A percentile compares a stretch with the other conserved stretches of the same genome.
Evolutionary conservation across 2,797 vertebrate genomes (phyloP).

Genomic region (Notamacropus eugenii): DNA sequence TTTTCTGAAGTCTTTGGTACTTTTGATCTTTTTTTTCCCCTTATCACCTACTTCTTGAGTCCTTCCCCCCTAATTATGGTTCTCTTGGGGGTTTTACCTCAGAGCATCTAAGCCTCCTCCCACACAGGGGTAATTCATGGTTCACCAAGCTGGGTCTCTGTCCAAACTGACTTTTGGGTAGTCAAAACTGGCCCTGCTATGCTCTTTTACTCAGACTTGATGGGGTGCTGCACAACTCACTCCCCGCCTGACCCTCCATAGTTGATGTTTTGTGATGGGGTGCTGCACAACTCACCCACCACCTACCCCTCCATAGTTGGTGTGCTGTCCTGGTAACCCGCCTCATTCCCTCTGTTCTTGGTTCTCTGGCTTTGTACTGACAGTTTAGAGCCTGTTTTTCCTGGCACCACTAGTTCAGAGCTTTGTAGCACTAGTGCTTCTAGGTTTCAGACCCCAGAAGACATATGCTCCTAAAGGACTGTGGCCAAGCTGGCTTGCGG

Average conservation of each 20-base stretch:
- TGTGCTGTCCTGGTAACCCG: not conserved
- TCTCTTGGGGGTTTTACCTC: not conserved
- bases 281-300: not conserved
- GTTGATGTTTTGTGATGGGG: not conserved
- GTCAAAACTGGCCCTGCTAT: not conserved
- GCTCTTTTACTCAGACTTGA: not conserved
- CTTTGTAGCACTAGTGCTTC: not conserved
- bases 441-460: not conserved
- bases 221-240: not conserved
- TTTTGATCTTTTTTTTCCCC: not conserved
- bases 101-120: not conserved
- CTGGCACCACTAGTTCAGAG: not conserved
- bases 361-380: not conserved
- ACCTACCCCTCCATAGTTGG: not conserved
- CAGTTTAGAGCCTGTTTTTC: not conserved
- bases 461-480: not conserved
- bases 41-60: not conserved
- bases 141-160: not conserved
- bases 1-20: not conserved
- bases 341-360: not conserved
- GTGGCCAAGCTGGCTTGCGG: not conserved
- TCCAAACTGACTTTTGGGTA: not conserved
- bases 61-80: not conserved
- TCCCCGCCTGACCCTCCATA: too few relatives aligned
- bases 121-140: not conserved